Evolutionary conservation across 2,888 invertebrate genomes (phyloP).

Genomic region (Heliconius sara): DNA sequence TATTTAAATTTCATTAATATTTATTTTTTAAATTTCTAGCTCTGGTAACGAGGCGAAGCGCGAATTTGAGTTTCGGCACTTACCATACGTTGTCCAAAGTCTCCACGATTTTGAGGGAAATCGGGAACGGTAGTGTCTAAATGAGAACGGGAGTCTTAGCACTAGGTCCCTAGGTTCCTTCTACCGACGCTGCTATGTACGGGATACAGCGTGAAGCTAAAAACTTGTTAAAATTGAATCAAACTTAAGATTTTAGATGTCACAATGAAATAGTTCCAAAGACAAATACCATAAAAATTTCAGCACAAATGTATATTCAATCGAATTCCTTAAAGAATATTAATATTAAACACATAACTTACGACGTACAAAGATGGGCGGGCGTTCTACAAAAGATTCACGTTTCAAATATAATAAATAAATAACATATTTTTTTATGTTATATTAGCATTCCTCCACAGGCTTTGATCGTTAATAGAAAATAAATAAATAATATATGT

Average conservation of each 20-base stretch:
- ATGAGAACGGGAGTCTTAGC: background rate
- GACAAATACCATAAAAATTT: background rate
- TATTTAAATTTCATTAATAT: background rate
- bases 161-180: background rate
- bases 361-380: conserved; percentile 4
- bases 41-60: background rate
- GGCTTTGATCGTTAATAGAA: conserved; percentile 21
- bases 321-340: background rate
- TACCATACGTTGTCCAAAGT: background rate
- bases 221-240: too few species aligned
- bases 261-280: background rate
- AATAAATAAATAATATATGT: background rate
- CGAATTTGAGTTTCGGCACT: background rate
- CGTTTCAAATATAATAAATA: conserved; percentile 5
- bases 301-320: background rate
- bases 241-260: too few species aligned
- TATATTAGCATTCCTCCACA: conserved; percentile 10
- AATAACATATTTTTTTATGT: conserved; percentile 9
- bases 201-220: too few species aligned
- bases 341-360: conserved; percentile 21
- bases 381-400: conserved; percentile 12
- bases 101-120: background rate
- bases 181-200: too few species aligned
- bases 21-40: background rate
- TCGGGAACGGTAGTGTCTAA: background rate